Evolutionary conservation across 2,797 vertebrate species (phyloP), one percentile per base, ranked within the genome.

Genomic region (Rhynchotus rufescens): DNA sequence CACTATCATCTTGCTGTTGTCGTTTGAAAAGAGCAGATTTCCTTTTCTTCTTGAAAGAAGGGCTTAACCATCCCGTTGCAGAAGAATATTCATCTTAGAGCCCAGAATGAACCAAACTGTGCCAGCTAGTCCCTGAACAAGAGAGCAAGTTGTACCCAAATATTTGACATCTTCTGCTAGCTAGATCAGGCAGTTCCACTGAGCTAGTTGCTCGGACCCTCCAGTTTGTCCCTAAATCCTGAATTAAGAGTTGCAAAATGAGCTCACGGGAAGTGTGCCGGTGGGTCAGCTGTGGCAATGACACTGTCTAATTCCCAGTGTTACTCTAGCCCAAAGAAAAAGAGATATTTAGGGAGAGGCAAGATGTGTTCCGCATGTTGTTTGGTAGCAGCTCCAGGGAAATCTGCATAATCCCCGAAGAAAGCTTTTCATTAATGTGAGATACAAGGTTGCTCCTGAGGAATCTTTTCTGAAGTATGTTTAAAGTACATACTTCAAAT

Each of bases 401-500:
- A 87, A 90, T 92, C 84, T 90, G 86, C 79, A 88, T 83, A 73
- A 62, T 84, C 80, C 89, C 62, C 56, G 78, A 81, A 49, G 45
- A 85, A 89, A 92, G 52, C 6, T 93, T 92, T 90, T 87, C 73
- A 42, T 88, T 85, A 76, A 76, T 28, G 60, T 87, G 68, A 95
- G 91, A 93, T 84, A 36, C 66, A 81, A 87, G 47, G 56, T 73
- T 91, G 34, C 36, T 95, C 10, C 76, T 76, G 59, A 91, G 64
- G 92, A 93, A 62, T 56, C 73, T 92, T 94, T 89, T 93, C 86
- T 88, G 84, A 90, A 84, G 73, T 79, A 56, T 86, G 36, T 91
- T 92, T 93, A 91, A 93, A 87, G 73, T 79, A 30, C 49, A 62
- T 25, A 57, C 30, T 93, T 96, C 93, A 93, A 94, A 93, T 74